Conservation (phyloP, 2,888 invertebrate genomes). For the Mythimna vitellina region DNA sequence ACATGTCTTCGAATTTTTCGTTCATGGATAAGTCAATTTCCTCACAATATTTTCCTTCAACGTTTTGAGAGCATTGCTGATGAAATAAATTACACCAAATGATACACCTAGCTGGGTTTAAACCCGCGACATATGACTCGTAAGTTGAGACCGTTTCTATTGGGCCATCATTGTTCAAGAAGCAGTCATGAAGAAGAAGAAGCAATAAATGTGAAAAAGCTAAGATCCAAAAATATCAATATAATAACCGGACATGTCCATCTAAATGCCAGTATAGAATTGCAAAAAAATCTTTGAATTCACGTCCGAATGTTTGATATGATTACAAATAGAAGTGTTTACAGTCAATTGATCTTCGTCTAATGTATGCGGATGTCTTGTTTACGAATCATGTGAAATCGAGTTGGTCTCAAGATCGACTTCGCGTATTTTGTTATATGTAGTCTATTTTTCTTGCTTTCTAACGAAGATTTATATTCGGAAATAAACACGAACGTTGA, state of each 20-base stretch:
- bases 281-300: conserved; percentile 3
- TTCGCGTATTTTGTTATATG: conserved; percentile 24
- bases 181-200: conserved; percentile 7
- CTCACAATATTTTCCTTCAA: too few relatives aligned
- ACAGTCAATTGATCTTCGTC: conserved; percentile 24
- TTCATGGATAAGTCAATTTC: too few relatives aligned
- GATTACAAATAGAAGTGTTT: conserved; percentile 48
- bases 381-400: conserved; percentile 32
- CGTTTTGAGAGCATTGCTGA: too few relatives aligned
- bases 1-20: too few relatives aligned
- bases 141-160: too few relatives aligned
- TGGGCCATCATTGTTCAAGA: neutral
- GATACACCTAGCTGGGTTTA: too few relatives aligned
- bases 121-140: too few relatives aligned
- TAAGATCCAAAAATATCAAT: conserved; percentile 18
- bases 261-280: conserved; percentile 10
- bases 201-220: conserved; percentile 21
- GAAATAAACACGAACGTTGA: conserved; percentile 41
- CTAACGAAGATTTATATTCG: conserved; percentile 47
- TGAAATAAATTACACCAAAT: too few relatives aligned
- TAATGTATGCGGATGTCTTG: conserved; percentile 39
- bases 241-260: conserved; percentile 27
- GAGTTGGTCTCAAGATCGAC: conserved; percentile 1
- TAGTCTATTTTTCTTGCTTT: conserved; percentile 37
- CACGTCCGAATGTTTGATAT: conserved; percentile 14